Conservation (phyloP, 1,140 invertebrate species). For the Saxidomus purpurata region DNA sequence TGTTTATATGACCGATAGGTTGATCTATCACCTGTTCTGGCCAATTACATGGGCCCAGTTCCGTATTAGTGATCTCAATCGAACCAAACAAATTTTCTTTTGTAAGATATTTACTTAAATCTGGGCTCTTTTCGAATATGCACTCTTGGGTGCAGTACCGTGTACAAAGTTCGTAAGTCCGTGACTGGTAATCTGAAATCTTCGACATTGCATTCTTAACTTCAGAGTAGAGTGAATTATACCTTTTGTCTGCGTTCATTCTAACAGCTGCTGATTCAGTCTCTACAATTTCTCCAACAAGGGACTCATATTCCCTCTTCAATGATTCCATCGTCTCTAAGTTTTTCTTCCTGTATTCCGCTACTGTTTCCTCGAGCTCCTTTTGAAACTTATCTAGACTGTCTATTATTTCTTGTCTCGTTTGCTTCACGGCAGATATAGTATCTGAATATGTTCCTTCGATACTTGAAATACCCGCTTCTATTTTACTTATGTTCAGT, state of each 20-base stretch:
- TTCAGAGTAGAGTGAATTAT: neutral
- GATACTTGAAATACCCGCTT: neutral
- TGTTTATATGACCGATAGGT: neutral
- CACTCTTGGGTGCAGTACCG: neutral
- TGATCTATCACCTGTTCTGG: neutral
- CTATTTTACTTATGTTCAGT: neutral
- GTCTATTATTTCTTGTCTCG: neutral
- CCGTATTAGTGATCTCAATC: neutral
- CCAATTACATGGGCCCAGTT: neutral
- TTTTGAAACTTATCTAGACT: neutral
- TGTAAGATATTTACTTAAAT: neutral
- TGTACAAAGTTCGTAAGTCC: neutral
- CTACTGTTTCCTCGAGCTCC: neutral
- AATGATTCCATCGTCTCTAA: neutral
- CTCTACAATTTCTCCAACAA: neutral
- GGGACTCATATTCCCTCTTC: neutral
- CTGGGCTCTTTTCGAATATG: neutral
- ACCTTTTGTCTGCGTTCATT: neutral
- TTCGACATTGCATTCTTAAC: neutral
- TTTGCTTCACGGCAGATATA: neutral
- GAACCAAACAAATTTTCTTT: conserved; percentile 14
- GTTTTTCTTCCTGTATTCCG: neutral
- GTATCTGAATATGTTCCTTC: neutral
- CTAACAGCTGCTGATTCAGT: neutral
- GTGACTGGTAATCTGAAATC: neutral